These are phyloP conservation scores for Gallinago media DNA, from an alignment of 2,113 vertebrate species.

Conservation along the genomic window DNA sequence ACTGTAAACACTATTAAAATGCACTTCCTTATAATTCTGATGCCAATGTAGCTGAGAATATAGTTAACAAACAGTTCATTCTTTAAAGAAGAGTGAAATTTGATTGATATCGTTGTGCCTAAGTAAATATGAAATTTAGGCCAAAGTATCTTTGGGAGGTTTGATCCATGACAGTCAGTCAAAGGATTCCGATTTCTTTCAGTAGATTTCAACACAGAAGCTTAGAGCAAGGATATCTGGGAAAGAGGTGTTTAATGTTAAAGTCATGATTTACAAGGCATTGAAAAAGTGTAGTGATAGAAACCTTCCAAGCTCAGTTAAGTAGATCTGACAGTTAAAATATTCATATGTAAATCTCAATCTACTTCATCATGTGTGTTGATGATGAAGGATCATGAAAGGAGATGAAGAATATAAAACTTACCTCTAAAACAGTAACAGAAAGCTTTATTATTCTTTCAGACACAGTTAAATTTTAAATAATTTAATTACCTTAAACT, in stretches of 20 bases:
- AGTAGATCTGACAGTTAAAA: neutral
- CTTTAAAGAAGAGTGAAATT: neutral
- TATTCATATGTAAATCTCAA: neutral
- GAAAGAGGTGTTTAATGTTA: neutral
- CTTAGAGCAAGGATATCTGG: neutral
- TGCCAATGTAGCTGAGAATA: neutral
- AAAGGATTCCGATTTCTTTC: neutral
- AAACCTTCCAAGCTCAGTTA: neutral
- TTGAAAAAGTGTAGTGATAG: neutral
- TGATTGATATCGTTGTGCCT: neutral
- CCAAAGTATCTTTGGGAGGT: neutral
- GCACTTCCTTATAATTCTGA: neutral
- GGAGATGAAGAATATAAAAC: neutral
- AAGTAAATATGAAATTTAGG: neutral
- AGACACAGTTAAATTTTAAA: neutral
- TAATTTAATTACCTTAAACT: neutral
- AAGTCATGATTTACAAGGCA: neutral
- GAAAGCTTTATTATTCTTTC: neutral
- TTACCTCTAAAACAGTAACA: neutral
- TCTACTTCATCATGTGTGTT: neutral
- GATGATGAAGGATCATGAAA: no score
- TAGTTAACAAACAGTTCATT: neutral
- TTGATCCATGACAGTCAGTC: neutral
- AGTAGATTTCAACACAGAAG: neutral
- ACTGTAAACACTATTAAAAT: neutral